A percentile compares a stretch with the other conserved stretches of the same genome.
phyloP scores from a whole-genome alignment of 2,888 invertebrate species.

The Microctonus aethiopoides region DNA sequence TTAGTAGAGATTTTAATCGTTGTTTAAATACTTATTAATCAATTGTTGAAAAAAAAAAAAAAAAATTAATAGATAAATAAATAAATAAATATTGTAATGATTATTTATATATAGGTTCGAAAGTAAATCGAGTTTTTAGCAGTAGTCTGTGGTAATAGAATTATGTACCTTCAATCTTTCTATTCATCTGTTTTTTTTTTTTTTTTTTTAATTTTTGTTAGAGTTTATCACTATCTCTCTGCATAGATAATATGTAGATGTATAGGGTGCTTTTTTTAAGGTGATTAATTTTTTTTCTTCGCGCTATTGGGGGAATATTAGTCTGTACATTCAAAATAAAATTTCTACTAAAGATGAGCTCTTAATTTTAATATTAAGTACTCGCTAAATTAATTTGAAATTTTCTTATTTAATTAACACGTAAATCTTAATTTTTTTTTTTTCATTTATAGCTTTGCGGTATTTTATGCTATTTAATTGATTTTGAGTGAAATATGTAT shows the following conservation, averaged over 20 bases:
- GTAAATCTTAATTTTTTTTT: no score
- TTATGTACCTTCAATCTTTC: not conserved
- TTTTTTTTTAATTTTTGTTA: not conserved
- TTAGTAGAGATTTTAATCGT: not conserved
- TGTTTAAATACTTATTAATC: not conserved
- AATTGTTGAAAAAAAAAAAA: not conserved
- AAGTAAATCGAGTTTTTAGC: not conserved
- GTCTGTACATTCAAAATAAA: no score
- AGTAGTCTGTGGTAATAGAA: conserved; percentile 14
- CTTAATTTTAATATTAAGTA: no score
- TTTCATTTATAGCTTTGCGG: no score
- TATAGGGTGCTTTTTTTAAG: no score
- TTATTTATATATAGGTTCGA: not conserved
- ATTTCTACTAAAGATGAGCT: no score
- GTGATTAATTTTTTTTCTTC: no score
- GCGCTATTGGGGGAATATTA: no score
- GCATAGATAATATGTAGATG: not conserved
- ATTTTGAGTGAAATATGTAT: no score
- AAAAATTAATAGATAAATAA: not conserved
- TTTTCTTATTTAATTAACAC: no score
- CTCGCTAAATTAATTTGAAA: no score
- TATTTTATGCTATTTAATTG: no score
- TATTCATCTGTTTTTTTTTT: not conserved
- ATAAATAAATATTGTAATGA: not conserved
- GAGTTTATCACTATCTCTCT: not conserved